phyloP scores from a whole-genome alignment of 2,888 invertebrate species.

The Ophion slaviceki region DNA sequence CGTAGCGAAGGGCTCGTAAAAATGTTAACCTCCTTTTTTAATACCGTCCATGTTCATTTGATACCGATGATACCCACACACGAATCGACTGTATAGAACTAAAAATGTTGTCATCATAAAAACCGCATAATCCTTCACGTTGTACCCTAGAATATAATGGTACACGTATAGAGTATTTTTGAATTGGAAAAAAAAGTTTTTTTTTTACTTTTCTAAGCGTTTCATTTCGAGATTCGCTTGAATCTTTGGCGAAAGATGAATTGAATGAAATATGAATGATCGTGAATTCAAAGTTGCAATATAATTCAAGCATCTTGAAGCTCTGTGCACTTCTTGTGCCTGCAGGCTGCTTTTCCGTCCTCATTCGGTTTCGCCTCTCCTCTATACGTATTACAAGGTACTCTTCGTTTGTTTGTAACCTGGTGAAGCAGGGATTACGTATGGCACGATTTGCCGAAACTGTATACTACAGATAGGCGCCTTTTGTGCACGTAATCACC shows the following conservation, averaged over 20 bases:
- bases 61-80: neutral
- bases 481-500: conserved; percentile 2
- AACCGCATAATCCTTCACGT: neutral
- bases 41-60: neutral
- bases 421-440: neutral
- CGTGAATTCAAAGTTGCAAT: neutral
- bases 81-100: neutral
- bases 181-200: neutral
- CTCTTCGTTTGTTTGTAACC: neutral
- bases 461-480: neutral
- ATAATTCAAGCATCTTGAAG: neutral
- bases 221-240: neutral
- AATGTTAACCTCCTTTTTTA: conserved; percentile 7
- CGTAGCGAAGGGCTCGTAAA: neutral
- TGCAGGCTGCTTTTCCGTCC: neutral
- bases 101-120: neutral
- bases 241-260: neutral
- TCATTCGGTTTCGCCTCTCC: neutral
- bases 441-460: neutral
- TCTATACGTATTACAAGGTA: neutral
- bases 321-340: neutral
- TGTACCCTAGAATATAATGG: neutral
- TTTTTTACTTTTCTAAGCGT: neutral
- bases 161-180: neutral
- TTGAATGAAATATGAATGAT: neutral